Evolutionary conservation across 2,888 invertebrate genomes (phyloP), one percentile per base, ranked within the genome.

Genomic region (Agrochola lota): DNA sequence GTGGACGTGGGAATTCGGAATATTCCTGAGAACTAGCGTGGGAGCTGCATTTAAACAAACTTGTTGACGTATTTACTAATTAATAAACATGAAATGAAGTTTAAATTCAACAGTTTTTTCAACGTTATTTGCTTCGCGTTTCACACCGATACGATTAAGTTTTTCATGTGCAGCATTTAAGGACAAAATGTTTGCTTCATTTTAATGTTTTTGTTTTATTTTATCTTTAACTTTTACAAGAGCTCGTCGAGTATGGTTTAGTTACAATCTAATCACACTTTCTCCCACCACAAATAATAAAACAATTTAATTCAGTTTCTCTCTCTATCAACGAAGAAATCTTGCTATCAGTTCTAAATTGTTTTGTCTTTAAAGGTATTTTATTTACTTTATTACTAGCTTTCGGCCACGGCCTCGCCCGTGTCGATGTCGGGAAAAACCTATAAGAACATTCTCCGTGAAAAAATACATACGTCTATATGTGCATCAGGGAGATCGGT

Each of bases 31-130:
- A 66, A n/a, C 46, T 26, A 40, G 60, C 52, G 35, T 35, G 23
- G 43, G 57, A 59, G 23, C 52, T 15, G 9, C 9, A 35, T 46
- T 40, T 46, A 59, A 82, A 76, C 68, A 55, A 64, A 69, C 60
- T 60, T 70, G 69, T 82, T 66, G 69, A 52, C 23, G 15, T 15
- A 2, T 46, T 0, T 26, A 43, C n/a, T 52, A 35, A 81, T 81
- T 46, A 62, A 63, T 63, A 80, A 71, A 74, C 57, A 52, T 12
- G 26, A 43, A 40, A 43, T 64, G 0, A 68, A 52, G 23, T 52
- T 49, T 15, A 26, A 35, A 67, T 66, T 78, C 26, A 55, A 77
- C 15, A 63, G 43, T 62, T 72, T 62, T 20, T 6, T 12, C 8
- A 20, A 43, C 66, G n/a, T 30, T 46, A 46, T 67, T 55, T 46